Evolutionary conservation across 37 sponge, comb jelly and placozoan species (phyloP).

Genomic region (Chondrosia reniformis): DNA sequence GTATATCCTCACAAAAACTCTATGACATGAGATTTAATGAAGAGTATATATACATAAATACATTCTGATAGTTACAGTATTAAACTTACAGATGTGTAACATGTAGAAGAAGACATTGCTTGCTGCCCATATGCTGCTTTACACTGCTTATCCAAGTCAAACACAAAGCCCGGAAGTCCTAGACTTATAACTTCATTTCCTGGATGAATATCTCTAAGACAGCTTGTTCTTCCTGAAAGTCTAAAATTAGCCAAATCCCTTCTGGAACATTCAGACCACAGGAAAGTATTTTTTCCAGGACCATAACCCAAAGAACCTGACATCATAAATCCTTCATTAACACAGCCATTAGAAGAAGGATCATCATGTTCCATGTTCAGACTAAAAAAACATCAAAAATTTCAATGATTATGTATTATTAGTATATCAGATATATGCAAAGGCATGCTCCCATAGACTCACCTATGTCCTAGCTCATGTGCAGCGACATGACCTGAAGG

Average conservation of each 20-base stretch:
- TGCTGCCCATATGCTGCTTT: too few species aligned
- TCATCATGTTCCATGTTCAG: constrained; percentile 2
- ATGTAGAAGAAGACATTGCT: too few species aligned
- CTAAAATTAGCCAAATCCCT: not conserved
- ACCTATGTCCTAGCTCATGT: constrained; percentile 12
- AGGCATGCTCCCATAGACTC: too few species aligned
- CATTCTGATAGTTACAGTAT: too few species aligned
- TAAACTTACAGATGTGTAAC: too few species aligned
- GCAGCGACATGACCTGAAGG: not conserved
- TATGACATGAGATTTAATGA: not conserved
- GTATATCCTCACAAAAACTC: not conserved
- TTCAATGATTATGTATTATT: too few species aligned
- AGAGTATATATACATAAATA: too few species aligned
- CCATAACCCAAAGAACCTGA: not conserved
- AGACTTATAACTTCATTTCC: too few species aligned
- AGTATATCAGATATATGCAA: too few species aligned
- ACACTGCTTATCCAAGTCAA: too few species aligned
- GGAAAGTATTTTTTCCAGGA: not conserved
- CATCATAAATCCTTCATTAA: not conserved
- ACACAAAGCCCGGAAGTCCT: too few species aligned
- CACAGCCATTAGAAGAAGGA: not conserved
- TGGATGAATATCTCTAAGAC: not conserved
- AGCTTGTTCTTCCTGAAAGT: not conserved
- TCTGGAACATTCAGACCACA: not conserved
- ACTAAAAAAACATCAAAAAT: too few species aligned